Conservation (phyloP, 64 coral and sea anemone genomes). For the Stichodactyla mertensii region DNA sequence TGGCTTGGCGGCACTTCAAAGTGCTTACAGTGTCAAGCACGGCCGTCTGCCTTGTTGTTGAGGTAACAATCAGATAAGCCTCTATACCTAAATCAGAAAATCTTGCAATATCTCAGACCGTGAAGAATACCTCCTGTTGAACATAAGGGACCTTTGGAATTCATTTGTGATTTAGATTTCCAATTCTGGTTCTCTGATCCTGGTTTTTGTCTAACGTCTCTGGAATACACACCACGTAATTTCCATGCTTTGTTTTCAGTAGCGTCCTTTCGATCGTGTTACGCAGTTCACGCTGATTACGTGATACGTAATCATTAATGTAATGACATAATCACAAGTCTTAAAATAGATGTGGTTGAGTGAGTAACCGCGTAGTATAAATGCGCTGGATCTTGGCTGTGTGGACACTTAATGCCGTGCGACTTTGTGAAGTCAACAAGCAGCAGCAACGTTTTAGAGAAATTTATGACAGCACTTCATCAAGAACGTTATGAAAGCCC, state of each 20-base stretch:
- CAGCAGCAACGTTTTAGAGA: neutral
- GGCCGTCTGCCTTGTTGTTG: neutral
- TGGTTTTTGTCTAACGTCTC: neutral
- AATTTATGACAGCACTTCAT: neutral
- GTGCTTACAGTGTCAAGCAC: neutral
- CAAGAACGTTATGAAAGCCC: neutral
- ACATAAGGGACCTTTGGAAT: neutral
- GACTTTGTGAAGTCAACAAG: neutral
- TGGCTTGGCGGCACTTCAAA: neutral
- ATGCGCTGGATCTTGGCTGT: neutral
- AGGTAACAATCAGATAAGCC: neutral
- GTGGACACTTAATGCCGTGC: neutral
- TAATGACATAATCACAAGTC: neutral
- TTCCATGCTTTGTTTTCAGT: neutral
- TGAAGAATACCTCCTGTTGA: neutral
- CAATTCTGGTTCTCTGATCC: neutral
- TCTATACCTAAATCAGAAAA: neutral
- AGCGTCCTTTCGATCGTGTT: neutral
- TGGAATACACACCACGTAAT: neutral
- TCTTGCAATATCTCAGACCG: neutral
- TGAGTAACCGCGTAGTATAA: neutral
- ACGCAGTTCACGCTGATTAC: neutral
- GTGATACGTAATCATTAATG: neutral
- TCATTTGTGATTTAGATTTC: neutral
- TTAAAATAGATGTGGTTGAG: slow-evolving; percentile 1